These are phyloP conservation scores for Myrmecobius fasciatus DNA, from an alignment of 2,113 vertebrate genomes.

Conservation along the genomic window DNA sequence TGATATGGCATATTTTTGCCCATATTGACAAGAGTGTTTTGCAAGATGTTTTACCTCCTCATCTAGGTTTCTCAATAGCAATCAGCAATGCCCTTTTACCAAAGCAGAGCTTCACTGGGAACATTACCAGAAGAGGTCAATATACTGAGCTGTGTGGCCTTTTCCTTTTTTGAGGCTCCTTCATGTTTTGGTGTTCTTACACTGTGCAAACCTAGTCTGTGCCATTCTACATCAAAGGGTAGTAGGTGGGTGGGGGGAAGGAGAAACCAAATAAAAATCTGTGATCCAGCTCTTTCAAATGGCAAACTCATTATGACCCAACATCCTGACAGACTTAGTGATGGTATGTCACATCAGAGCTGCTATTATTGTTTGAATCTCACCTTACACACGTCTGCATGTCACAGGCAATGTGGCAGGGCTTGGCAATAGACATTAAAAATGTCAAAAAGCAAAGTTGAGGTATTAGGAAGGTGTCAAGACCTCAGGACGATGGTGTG, in stretches of 20 bases:
- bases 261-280: neutral
- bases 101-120: neutral
- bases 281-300: constrained; percentile 45
- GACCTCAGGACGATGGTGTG: neutral
- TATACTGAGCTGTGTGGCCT: constrained; percentile 48
- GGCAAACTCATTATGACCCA: constrained; percentile 37
- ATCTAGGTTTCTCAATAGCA: neutral
- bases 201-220: constrained; percentile 34
- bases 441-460: constrained; percentile 54
- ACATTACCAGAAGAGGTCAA: constrained; percentile 33
- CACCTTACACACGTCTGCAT: neutral
- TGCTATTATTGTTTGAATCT: neutral
- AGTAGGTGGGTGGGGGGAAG: neutral
- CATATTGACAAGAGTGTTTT: neutral
- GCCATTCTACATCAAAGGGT: neutral
- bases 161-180: constrained; percentile 4
- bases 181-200: constrained; percentile 47
- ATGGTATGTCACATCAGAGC: neutral
- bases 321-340: neutral
- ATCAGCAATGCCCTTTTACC: constrained; percentile 22
- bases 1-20: neutral
- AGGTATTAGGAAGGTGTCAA: neutral
- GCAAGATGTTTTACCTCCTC: neutral
- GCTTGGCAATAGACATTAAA: constrained; percentile 42
- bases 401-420: constrained; percentile 28